Percentiles rank a stretch among this genome's conserved stretches.
Evolutionary conservation across 2,888 invertebrate species (phyloP).

Genomic region (Mesoligia furuncula): DNA sequence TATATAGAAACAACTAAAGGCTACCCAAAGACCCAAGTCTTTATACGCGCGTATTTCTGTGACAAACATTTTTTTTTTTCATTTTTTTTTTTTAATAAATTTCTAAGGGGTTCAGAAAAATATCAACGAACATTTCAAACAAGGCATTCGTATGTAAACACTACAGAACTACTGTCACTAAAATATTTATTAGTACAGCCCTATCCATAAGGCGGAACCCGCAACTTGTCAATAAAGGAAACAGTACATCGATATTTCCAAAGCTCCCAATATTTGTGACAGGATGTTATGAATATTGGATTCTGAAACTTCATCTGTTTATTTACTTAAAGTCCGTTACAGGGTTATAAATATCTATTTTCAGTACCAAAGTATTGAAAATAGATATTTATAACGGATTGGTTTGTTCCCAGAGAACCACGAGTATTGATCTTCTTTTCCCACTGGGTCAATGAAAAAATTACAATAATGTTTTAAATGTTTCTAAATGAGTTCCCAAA

Average conservation of each 20-base stretch:
- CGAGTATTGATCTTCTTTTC: background rate
- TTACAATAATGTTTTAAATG: background rate
- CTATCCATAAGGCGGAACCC: conserved; percentile 61
- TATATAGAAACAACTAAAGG: background rate
- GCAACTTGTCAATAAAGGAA: conserved; percentile 72
- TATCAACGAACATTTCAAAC: conserved; percentile 7
- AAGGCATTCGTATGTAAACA: conserved; percentile 42
- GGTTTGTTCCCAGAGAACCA: background rate
- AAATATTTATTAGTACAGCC: conserved; percentile 72
- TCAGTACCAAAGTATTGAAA: background rate
- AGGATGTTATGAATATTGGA: conserved; percentile 73
- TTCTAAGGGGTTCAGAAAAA: background rate
- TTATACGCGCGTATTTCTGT: background rate
- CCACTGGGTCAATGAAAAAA: background rate
- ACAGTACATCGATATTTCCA: conserved; percentile 66
- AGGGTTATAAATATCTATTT: background rate
- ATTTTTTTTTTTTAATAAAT: background rate
- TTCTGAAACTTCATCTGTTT: conserved; percentile 58
- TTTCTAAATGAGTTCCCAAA: background rate
- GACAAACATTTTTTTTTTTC: background rate
- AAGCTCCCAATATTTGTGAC: conserved; percentile 71
- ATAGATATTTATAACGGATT: conserved; percentile 1
- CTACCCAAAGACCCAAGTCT: background rate
- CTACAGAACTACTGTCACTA: conserved; percentile 37
- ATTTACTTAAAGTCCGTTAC: conserved; percentile 39